A percentile compares a stretch with the other conserved stretches of the same genome.
Evolutionary conservation across 2,797 vertebrate genomes (phyloP).

Genomic region (Numenius phaeopus): DNA sequence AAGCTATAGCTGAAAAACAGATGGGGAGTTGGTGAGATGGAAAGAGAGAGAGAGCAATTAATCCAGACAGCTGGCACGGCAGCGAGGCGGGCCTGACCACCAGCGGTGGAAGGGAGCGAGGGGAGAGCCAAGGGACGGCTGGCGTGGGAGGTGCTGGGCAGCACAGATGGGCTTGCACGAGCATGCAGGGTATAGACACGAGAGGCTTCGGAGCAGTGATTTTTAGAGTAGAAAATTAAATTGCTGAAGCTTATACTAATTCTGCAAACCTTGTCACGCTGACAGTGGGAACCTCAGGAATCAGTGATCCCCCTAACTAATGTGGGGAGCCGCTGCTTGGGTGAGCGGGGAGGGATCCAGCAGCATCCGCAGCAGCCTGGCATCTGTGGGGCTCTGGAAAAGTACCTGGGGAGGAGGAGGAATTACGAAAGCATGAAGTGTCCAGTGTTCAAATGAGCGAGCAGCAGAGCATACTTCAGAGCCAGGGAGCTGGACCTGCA

Average conservation of each 20-base stretch:
- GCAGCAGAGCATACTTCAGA: neutral
- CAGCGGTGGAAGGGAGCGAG: neutral
- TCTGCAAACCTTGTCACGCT: neutral
- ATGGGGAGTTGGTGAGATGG: constrained; percentile 58
- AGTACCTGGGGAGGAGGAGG: neutral
- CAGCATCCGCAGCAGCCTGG: neutral
- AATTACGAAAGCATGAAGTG: neutral
- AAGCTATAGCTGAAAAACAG: constrained; percentile 54
- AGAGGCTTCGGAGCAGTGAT: neutral
- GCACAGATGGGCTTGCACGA: neutral
- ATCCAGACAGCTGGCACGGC: constrained; percentile 60
- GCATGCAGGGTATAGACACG: accelerated
- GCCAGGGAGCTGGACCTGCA: neutral
- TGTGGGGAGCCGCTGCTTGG: neutral
- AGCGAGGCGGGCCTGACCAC: neutral
- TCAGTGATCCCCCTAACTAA: neutral
- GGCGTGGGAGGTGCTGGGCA: accelerated
- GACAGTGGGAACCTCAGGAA: neutral
- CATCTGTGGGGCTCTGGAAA: neutral
- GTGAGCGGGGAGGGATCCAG: accelerated
- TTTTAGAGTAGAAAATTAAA: neutral
- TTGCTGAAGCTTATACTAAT: neutral
- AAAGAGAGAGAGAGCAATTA: constrained; percentile 43
- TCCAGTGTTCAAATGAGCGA: neutral
- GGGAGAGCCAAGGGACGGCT: neutral